Evolutionary conservation across 2,888 invertebrate genomes (phyloP), one percentile per base, ranked within the genome.

Genomic region (Sarcophaga variegata): DNA sequence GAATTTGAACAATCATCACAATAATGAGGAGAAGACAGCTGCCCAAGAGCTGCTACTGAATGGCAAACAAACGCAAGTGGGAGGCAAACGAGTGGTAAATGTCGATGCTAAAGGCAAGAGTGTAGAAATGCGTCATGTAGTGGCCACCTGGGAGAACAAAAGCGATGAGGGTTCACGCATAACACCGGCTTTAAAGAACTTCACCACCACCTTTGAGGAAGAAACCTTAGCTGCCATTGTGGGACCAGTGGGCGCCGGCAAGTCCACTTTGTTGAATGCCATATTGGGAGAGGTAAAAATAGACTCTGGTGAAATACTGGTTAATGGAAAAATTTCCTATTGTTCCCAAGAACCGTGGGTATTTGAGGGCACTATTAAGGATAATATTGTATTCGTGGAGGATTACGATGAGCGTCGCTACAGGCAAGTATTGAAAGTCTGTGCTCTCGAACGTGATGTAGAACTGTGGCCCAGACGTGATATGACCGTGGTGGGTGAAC

Each of bases 321-420:
- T 96, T 0, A 93, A 94, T n/a, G 98, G 97, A 17, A 94, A 93
- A 54, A 90, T 96, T 0, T 96, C 96, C 75, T 98, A 98, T 91
- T 96, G 96, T 0, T 95, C 96, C 74, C 97, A 97, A 91, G 96
- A 97, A 89, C 96, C 98, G 0, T 98, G 98, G 97, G 93, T 96
- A 14, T 96, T 96, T 90, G 95, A 92, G 93, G 95, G 96, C 22
- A 97, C 97, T 86, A 96, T 99, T 0, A 94, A 97, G 12, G 98
- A 98, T 90, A 99, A 99, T 92, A 98, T 99, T 85, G 92, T 98
- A 5, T 99, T 99, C 93, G 98, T 98, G 0, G 95, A 94, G 79
- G 92, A 93, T 95, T 90, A 94, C 95, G 80, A 96, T 95, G 95
- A 96, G 69, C 90, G 92, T 27, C 91, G 93, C 14, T 93, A 93